Base-by-base conservation (phyloP, 2,888 invertebrate genomes). In the Microctonus aethiopoides region DNA sequence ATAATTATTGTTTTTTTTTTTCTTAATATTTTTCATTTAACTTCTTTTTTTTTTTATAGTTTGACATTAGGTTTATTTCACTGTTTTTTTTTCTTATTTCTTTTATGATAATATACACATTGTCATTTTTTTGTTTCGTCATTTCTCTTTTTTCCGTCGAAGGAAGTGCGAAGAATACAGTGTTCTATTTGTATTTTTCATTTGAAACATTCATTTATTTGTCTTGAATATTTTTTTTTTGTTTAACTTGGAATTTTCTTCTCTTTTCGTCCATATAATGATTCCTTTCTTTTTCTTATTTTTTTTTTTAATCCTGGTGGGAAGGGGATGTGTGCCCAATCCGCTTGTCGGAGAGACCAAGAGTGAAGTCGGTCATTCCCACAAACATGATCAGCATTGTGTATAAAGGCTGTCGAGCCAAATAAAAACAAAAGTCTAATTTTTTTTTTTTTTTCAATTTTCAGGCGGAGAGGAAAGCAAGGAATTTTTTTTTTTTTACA, bases 311-410 rank as follows among this genome's bases (percentile, higher is more conserved):
- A 32, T 39, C 16, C 59, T 52, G 66, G 68, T 36, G 60, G 68
- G 64, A 54, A n/a, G n/a, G n/a, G 64, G 70, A 72, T 70, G 76
- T 82, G 80, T 79, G 82, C 74, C 81, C 80, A 81, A 84, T 78
- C 73, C 78, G 84, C 83, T 86, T 86, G 85, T 85, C 81, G 84
- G 84, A 84, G 84, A 83, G 86, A 86, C 86, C 85, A 86, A 86
- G 85, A 83, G 81, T 84, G 75, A 82, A 70, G 85, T 86, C 85
- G 85, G 84, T 85, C 86, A 81, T 83, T 84, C 85, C 85, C 81
- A 85, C 85, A 86, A 86, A 85, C 83, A 79, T 75, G 77, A 75
- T 81, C 82, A 81, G 79, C 70, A 64, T 71, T 72, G 57, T 63
- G 71, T 76, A 75, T n/a, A 7, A 7, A 7, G 72, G 73, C 70